Conservation (phyloP, 1,140 invertebrate genomes). For the Penaeus chinensis region DNA sequence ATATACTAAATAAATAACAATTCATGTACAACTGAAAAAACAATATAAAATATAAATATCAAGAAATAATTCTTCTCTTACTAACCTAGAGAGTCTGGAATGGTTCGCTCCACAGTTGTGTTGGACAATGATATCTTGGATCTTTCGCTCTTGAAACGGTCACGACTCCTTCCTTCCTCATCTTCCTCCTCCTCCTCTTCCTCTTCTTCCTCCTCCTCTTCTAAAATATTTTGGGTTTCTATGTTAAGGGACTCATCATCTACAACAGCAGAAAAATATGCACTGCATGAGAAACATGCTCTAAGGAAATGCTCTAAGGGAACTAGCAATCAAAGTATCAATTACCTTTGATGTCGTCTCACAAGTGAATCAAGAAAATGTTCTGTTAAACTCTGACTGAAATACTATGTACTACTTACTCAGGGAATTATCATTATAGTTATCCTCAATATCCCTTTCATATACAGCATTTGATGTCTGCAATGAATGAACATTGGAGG, state of each 20-base stretch:
- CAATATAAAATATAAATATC: neutral
- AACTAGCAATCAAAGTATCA: too few species aligned
- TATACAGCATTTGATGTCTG: constrained; percentile 34
- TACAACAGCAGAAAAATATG: neutral
- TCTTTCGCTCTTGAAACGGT: constrained; percentile 50
- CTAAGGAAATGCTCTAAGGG: too few species aligned
- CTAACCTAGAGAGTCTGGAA: constrained; percentile 54
- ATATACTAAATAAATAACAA: too few species aligned
- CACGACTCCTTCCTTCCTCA: constrained; percentile 45
- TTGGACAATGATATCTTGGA: constrained; percentile 49
- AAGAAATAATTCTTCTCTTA: neutral
- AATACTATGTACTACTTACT: constrained; percentile 10
- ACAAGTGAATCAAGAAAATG: too few species aligned
- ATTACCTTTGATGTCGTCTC: neutral
- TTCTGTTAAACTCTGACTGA: neutral
- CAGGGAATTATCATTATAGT: constrained; percentile 17
- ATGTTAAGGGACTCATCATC: constrained; percentile 24
- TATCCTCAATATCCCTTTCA: constrained; percentile 43
- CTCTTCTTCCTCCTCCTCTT: constrained; percentile 47
- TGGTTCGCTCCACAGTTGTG: constrained; percentile 37
- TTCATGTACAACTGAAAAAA: too few species aligned
- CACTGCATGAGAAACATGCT: too few species aligned
- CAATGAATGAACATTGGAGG: neutral
- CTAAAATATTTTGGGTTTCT: constrained; percentile 54
- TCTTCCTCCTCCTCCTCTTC: constrained; percentile 53